Conservation (phyloP, 2,113 vertebrate genomes). For the Lampris incognitus region DNA sequence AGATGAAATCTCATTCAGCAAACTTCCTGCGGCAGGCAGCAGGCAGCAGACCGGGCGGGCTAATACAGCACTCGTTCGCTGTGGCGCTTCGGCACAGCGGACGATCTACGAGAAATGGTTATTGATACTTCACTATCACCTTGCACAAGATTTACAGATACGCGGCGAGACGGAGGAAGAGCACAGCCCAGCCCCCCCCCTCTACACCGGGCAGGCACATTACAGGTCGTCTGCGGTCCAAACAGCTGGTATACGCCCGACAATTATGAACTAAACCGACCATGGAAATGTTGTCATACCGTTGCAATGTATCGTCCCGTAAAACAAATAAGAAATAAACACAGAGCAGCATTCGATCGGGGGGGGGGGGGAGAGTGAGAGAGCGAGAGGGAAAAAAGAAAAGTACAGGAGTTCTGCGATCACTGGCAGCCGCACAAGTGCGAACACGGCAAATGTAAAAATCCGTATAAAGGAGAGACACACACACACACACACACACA, state of each 20-base stretch:
- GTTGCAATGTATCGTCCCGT: conserved; percentile 2
- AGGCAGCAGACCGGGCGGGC: conserved; percentile 7
- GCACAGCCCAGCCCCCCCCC: background rate
- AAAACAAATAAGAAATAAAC: background rate
- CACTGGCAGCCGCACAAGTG: conserved; percentile 19
- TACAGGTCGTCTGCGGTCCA: conserved; percentile 38
- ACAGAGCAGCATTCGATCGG: background rate
- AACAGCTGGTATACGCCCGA: conserved; percentile 64
- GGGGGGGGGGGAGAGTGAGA: too few relatives aligned
- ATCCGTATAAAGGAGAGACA: background rate
- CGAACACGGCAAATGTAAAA: background rate
- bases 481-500: background rate
- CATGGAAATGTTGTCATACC: background rate
- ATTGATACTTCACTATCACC: background rate
- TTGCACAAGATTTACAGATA: conserved; percentile 23
- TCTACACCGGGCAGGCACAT: conserved; percentile 20
- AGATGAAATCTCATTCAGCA: conserved; percentile 30
- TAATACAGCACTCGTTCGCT: background rate
- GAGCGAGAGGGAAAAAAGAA: background rate
- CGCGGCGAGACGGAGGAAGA: conserved; percentile 2
- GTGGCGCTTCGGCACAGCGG: background rate
- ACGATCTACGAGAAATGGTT: background rate
- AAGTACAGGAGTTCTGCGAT: conserved; percentile 4
- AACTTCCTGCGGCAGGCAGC: conserved; percentile 57
- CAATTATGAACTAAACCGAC: conserved; percentile 17